Conservation (phyloP, 2,888 invertebrate species). For the Drosophila dives region DNA sequence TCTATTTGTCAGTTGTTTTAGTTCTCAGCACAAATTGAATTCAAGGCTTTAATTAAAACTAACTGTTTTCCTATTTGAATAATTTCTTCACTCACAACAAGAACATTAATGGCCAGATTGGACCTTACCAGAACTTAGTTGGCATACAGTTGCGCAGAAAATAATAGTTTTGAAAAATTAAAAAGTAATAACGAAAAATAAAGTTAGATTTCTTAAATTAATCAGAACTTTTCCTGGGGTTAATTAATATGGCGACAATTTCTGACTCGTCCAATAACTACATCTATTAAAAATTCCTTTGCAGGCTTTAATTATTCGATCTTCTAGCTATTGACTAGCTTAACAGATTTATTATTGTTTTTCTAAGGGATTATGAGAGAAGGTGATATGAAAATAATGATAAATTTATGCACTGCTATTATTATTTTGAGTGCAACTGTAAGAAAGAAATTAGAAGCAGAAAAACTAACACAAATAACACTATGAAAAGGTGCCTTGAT, state of each 20-base stretch:
- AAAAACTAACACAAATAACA: neutral
- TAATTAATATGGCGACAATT: neutral
- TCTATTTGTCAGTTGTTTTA: conserved; percentile 60
- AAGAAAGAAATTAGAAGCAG: neutral
- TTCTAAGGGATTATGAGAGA: neutral
- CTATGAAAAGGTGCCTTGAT: conserved; percentile 40
- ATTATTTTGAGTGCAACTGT: conserved; percentile 1
- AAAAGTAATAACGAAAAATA: neutral
- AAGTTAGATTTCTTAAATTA: neutral
- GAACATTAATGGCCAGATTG: conserved; percentile 13
- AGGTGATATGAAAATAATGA: neutral
- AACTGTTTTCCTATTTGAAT: neutral
- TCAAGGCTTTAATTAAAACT: conserved; percentile 49
- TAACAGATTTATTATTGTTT: neutral
- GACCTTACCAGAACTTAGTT: conserved; percentile 44
- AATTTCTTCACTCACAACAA: conserved; percentile 2
- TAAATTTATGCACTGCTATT: neutral
- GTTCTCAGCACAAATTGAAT: conserved; percentile 67
- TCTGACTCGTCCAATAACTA: neutral
- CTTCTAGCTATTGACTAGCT: neutral
- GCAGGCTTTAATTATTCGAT: neutral
- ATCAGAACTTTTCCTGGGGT: too few relatives aligned
- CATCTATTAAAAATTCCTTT: neutral
- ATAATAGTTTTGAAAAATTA: neutral
- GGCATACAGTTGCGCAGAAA: conserved; percentile 1